Evolutionary conservation across 1,140 invertebrate genomes (phyloP), one percentile per base, ranked within the genome.

Genomic region (Pogonognathellus flavescens): DNA sequence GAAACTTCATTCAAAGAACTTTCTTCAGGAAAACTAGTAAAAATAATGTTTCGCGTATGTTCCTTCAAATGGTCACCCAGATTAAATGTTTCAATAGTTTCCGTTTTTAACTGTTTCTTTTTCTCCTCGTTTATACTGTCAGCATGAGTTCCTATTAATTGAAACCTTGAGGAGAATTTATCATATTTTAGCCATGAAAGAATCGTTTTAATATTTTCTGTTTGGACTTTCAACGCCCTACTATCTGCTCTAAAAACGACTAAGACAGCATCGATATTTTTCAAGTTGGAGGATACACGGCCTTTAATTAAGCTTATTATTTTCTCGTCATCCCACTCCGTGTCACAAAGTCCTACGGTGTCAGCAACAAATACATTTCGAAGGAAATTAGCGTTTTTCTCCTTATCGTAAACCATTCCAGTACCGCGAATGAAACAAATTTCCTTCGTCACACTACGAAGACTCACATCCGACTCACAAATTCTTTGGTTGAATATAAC

Each of bases 321-420:
- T 11, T 22, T 22, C 1, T 70, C 22, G 22, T 70, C 62, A 31
- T 70, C 13, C 62, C 62, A 70, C 5, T 70, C 62, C 0, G 62
- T 70, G 13, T 70, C 62, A 5, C 62, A 70, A 1, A 70, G 14
- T 11, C 62, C 62, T 10, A 70, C 16, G 0, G 62, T 70, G 13
- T 70, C 62, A 1, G 62, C 62, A 31, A 70, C 62, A 31, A 70
- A n/a, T n/a, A n/a, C n/a, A n/a, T n/a, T n/a, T n/a, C n/a, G n/a
- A n/a, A n/a, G n/a, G n/a, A n/a, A n/a, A n/a, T n/a, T n/a, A n/a
- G n/a, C n/a, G n/a, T n/a, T n/a, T n/a, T n/a, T n/a, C n/a, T n/a
- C n/a, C n/a, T n/a, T n/a, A n/a, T n/a, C n/a, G n/a, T n/a, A n/a
- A n/a, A n/a, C n/a, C n/a, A n/a, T n/a, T n/a, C n/a, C n/a, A n/a